phyloP scores from a whole-genome alignment of 1,140 invertebrate species.

The Sesamia nonagrioides region DNA sequence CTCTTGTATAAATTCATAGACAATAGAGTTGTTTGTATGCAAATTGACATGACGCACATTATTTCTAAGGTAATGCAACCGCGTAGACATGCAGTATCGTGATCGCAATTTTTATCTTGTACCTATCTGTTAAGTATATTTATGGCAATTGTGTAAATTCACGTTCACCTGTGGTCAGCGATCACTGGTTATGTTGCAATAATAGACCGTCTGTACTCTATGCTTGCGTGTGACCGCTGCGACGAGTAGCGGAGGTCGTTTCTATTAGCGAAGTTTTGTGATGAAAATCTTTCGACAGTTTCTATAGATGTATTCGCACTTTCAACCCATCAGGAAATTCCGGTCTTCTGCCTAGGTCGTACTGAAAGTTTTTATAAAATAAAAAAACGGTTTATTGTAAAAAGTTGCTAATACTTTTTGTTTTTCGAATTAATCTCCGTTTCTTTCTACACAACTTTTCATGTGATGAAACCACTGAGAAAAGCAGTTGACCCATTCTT shows the following conservation, averaged over 20 bases:
- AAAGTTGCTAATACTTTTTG: too few relatives aligned
- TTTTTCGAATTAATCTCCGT: too few relatives aligned
- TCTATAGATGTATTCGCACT: neutral
- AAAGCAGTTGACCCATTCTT: too few relatives aligned
- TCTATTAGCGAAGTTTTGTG: conserved; percentile 61
- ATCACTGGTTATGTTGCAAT: conserved; percentile 56
- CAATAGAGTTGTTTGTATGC: conserved; percentile 64
- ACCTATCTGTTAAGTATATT: conserved; percentile 44
- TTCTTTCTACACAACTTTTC: too few relatives aligned
- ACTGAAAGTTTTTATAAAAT: too few relatives aligned
- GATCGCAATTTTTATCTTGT: conserved; percentile 42
- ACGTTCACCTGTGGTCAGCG: conserved; percentile 27
- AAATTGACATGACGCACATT: conserved; percentile 59
- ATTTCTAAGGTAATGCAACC: conserved; percentile 10
- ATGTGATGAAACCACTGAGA: too few relatives aligned
- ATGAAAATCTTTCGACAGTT: conserved; percentile 49
- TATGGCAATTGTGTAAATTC: conserved; percentile 55
- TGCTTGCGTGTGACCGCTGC: neutral
- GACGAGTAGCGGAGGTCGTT: conserved; percentile 55
- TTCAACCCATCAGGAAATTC: neutral
- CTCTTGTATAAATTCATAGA: conserved; percentile 42
- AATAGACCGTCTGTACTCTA: conserved; percentile 5
- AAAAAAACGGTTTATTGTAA: too few relatives aligned
- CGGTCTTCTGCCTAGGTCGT: too few relatives aligned
- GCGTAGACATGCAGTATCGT: conserved; percentile 38